Evolutionary conservation across 2,113 vertebrate genomes (phyloP).

Genomic region (Sylvilagus bachmani): DNA sequence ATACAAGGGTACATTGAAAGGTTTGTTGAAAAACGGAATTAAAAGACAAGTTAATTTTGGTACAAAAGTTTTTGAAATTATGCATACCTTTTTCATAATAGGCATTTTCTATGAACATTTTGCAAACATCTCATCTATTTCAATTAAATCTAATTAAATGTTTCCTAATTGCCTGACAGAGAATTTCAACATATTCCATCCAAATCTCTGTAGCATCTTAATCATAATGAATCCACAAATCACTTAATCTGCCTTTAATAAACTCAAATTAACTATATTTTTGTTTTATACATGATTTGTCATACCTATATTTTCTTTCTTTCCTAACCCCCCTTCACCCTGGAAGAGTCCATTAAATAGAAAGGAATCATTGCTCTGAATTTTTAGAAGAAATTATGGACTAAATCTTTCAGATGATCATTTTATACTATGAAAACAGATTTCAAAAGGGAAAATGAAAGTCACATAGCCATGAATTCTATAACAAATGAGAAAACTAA

Average conservation of each 20-base stretch:
- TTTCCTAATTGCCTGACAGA: slow-evolving; percentile 6
- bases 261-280: slow-evolving; percentile 51
- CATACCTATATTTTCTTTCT: not conserved
- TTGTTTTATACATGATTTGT: not conserved
- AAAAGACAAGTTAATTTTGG: no score
- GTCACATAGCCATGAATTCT: slow-evolving; percentile 22
- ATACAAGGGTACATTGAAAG: no score
- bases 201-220: slow-evolving; percentile 44
- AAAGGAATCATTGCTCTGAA: not conserved
- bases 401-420: slow-evolving; percentile 1
- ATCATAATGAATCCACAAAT: slow-evolving; percentile 34
- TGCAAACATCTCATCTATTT: no score
- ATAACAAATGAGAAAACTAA: slow-evolving; percentile 40
- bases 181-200: slow-evolving; percentile 40
- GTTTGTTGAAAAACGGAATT: no score
- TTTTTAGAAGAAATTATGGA: slow-evolving; percentile 50
- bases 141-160: slow-evolving; percentile 65
- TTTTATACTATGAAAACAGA: slow-evolving; percentile 47
- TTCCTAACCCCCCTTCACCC: not conserved
- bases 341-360: slow-evolving; percentile 16
- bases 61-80: no score
- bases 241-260: slow-evolving; percentile 50
- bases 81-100: no score
- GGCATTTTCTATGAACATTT: no score
- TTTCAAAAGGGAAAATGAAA: slow-evolving; percentile 9